Conservation (phyloP, 35 echinoderm and acorn worm genomes). For the Ophioderma brevispina region DNA sequence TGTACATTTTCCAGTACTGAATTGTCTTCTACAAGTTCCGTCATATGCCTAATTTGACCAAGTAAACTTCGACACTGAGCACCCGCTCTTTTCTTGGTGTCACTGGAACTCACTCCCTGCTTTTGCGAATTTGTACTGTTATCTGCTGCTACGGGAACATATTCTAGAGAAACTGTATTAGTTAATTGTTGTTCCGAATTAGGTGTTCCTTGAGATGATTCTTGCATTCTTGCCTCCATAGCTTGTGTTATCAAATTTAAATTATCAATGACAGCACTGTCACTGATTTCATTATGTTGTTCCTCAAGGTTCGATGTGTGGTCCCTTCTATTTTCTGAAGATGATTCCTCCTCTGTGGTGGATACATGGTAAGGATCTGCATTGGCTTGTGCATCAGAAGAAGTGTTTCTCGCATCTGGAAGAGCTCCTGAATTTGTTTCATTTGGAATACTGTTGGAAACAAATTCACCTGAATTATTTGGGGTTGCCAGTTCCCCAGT, state of each 20-base stretch:
- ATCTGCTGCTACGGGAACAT: neutral
- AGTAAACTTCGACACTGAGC: neutral
- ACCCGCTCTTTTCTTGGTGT: neutral
- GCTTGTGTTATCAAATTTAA: neutral
- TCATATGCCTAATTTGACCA: neutral
- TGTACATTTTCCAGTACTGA: neutral
- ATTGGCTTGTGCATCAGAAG: no score
- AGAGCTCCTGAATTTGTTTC: no score
- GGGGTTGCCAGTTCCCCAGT: no score
- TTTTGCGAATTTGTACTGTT: neutral
- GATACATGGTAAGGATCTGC: no score
- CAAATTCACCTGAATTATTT: no score
- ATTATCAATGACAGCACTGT: neutral
- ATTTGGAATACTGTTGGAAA: no score
- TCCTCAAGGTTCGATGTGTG: neutral
- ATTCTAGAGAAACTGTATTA: neutral
- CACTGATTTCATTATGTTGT: neutral
- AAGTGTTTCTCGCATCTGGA: no score
- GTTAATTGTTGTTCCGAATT: neutral
- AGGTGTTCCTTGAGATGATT: neutral
- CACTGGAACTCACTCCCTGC: neutral
- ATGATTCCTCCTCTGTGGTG: neutral
- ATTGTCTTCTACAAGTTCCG: neutral
- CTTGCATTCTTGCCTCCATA: neutral
- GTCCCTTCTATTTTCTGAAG: neutral